A percentile compares a stretch with the other conserved stretches of the same genome.
Evolutionary conservation across 2,888 invertebrate genomes (phyloP).

Genomic region (Pelosia muscerda): DNA sequence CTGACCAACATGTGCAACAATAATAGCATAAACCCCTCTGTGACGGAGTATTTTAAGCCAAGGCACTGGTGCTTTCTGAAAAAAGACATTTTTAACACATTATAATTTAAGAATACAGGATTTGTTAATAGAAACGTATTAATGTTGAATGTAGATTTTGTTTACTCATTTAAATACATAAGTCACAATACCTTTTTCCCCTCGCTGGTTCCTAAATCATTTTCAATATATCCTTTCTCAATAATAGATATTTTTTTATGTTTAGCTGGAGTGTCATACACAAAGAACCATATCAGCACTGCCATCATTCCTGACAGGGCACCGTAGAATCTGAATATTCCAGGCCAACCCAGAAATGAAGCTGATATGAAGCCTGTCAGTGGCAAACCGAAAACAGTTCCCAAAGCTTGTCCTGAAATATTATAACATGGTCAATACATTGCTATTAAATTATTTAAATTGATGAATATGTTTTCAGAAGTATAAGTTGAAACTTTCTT

Average conservation of each 20-base stretch:
- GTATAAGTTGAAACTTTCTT: too few relatives aligned
- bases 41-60: constrained; percentile 91
- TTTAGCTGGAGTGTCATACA: constrained; percentile 89
- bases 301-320: constrained; percentile 87
- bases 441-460: neutral
- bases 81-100: neutral
- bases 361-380: constrained; percentile 91
- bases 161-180: too few relatives aligned
- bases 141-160: too few relatives aligned
- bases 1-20: constrained; percentile 88
- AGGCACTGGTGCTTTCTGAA: constrained; percentile 86
- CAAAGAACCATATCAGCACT: constrained; percentile 84
- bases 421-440: neutral
- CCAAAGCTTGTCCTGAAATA: constrained; percentile 90
- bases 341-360: constrained; percentile 91
- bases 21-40: constrained; percentile 81
- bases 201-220: constrained; percentile 84
- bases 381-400: constrained; percentile 91
- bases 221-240: constrained; percentile 90
- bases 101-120: too few relatives aligned
- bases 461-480: too few relatives aligned
- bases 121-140: neutral
- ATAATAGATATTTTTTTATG: constrained; percentile 88
- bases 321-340: constrained; percentile 92
- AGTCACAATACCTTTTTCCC: constrained; percentile 68